These are phyloP conservation scores for Microtus montanus DNA, from an alignment of 2,113 vertebrate species.

Conservation along the genomic window DNA sequence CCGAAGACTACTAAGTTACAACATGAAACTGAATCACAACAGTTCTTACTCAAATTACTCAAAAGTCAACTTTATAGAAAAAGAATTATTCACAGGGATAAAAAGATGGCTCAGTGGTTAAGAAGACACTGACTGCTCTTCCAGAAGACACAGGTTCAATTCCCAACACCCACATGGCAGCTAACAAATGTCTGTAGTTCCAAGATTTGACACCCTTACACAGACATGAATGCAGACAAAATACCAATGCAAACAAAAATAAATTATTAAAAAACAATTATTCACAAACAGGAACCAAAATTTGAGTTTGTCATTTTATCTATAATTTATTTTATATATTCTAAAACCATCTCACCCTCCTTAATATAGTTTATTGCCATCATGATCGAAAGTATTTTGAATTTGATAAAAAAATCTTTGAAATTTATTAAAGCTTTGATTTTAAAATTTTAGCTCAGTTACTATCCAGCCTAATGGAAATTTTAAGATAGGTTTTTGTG, in stretches of 20 bases:
- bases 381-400: neutral
- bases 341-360: conserved; percentile 26
- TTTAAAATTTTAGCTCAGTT: neutral
- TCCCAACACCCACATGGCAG: no score
- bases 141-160: no score
- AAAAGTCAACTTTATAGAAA: conserved; percentile 43
- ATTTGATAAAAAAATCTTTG: neutral
- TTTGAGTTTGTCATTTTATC: conserved; percentile 13
- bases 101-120: no score
- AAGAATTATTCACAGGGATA: neutral
- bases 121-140: no score
- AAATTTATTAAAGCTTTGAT: conserved; percentile 23
- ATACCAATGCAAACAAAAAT: no score
- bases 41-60: conserved; percentile 22
- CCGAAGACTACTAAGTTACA: neutral
- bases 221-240: no score
- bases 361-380: neutral
- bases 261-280: conserved; percentile 5
- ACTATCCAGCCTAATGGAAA: neutral
- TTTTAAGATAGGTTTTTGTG: neutral
- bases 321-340: neutral
- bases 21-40: conserved; percentile 31
- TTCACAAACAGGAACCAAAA: neutral
- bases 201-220: no score
- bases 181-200: no score